A percentile compares a stretch with the other conserved stretches of the same genome.
Conservation (phyloP, 1,140 invertebrate species). For the Aphis craccivora region DNA sequence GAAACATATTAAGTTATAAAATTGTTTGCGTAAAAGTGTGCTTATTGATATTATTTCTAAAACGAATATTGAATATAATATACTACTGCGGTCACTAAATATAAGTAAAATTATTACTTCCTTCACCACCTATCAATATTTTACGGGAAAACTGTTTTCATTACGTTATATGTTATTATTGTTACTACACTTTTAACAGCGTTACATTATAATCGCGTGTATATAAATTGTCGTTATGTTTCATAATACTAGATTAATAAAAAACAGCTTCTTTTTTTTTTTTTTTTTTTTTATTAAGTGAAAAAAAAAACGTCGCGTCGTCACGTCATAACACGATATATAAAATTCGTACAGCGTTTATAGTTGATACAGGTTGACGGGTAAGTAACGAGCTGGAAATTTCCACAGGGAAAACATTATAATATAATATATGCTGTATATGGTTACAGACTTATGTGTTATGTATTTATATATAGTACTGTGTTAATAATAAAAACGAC, state of each 20-base stretch:
- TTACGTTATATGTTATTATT: not conserved
- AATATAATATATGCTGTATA: not conserved
- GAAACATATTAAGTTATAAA: too few species aligned
- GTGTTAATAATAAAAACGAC: constrained; percentile 2
- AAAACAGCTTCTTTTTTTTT: not conserved
- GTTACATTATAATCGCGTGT: not conserved
- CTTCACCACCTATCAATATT: not conserved
- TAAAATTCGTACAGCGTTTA: not conserved
- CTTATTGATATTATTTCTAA: not conserved
- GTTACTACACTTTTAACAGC: not conserved
- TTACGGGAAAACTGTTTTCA: not conserved
- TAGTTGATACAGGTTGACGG: not conserved
- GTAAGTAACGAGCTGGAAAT: constrained; percentile 1
- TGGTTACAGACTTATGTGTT: not conserved
- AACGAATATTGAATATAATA: not conserved
- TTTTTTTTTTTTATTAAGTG: not conserved
- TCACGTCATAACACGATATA: not conserved
- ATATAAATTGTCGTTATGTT: not conserved
- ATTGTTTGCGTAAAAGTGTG: too few species aligned
- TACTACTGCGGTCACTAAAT: not conserved
- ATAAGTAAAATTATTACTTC: not conserved
- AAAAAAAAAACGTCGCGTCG: not conserved
- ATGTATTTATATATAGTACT: not conserved
- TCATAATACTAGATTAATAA: not conserved
- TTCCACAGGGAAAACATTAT: not conserved